A percentile compares a stretch with the other conserved stretches of the same genome.
Conservation (phyloP, 2,797 vertebrate genomes). For the Brachymystax lenok region DNA sequence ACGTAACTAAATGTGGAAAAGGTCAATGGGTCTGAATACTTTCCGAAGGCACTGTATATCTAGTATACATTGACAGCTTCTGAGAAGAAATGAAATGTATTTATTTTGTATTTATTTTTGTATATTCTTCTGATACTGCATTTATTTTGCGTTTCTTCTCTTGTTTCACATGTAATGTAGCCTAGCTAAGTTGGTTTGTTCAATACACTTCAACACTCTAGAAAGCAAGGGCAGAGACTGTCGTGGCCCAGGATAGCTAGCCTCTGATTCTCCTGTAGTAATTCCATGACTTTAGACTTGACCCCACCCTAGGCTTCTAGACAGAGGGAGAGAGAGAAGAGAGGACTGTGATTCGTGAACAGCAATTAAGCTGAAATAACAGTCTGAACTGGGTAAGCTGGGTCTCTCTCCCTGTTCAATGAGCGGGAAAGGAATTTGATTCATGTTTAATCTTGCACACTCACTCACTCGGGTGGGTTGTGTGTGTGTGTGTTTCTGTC, state of each 20-base stretch:
- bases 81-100: too few species aligned
- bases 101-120: too few species aligned
- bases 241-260: not conserved
- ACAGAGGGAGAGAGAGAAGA: not conserved
- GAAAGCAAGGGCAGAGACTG: not conserved
- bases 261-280: not conserved
- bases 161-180: too few species aligned
- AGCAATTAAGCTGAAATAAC: constrained; percentile 46
- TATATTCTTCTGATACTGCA: too few species aligned
- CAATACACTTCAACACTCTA: not conserved
- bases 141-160: too few species aligned
- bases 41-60: too few species aligned
- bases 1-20: too few species aligned
- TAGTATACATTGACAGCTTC: too few species aligned
- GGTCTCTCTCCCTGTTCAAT: constrained; percentile 51
- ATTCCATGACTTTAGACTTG: not conserved
- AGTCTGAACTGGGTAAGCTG: constrained; percentile 20
- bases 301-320: not conserved
- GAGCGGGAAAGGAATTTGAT: constrained; percentile 63
- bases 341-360: constrained; percentile 21
- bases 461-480: constrained; percentile 14
- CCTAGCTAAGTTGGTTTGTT: not conserved
- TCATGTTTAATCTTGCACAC: constrained; percentile 68
- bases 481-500: constrained; percentile 16
- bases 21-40: too few species aligned